Evolutionary conservation across 2,888 invertebrate genomes (phyloP), one percentile per base, ranked within the genome.

Genomic region (Odontomyia ornata): DNA sequence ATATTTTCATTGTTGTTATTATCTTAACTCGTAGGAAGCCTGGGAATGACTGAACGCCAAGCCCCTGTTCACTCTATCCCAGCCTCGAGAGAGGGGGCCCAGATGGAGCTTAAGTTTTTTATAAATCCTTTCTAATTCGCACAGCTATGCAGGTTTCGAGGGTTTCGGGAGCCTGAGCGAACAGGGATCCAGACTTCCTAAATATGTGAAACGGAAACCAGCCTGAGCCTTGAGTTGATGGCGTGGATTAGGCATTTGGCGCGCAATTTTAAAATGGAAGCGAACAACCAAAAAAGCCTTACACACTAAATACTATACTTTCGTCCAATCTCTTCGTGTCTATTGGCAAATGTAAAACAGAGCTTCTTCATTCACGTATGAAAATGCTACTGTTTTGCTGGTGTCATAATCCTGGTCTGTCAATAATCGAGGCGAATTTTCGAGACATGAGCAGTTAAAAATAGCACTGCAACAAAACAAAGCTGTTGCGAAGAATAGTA

Each of bases 1-100:
- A 25, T 60, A 25, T 60, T 60, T 60, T 60, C 57, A 60, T 60
- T 23, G 57, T 25, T 60, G 57, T 60, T 60, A 60, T 60, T 18
- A 60, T 60, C 57, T 18, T 11, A 11, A 25, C 25, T 60, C 57
- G 57, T 52, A 52, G 52, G 52, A 13, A n/a, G n/a, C 52, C 52
- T 15, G 15, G 52, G n/a, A 18, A n/a, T 52, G 52, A 4, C n/a
- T 36, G 36, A 36, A 9, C 3, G 36, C 36, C 36, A 9, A 36
- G 36, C 36, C 36, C 36, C 36, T 36, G 36, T 9, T 36, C 36
- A 5, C 3, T 18, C 52, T 4, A 52, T 43, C 52, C 15, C 4
- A 9, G 18, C 15, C 4, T 4, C 52, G 18, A 13, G n/a, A 13
- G n/a, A n/a, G n/a, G n/a, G n/a, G n/a, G n/a, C 52, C 52, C 4